These are phyloP conservation scores for Cosmia pyralina DNA, from an alignment of 2,888 invertebrate species.

Conservation along the genomic window DNA sequence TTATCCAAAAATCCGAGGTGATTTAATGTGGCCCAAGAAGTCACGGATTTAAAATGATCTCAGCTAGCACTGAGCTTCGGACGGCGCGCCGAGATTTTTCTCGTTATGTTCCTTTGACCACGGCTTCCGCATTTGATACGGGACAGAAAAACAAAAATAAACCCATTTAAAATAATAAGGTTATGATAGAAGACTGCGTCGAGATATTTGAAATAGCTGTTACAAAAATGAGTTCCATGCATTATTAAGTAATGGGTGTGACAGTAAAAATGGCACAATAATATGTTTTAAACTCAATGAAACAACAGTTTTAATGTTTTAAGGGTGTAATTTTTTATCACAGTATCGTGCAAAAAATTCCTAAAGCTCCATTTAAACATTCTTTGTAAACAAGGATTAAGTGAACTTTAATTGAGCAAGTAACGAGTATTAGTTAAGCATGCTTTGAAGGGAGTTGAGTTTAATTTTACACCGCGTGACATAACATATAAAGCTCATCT, in stretches of 20 bases:
- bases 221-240: background rate
- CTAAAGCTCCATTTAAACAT: background rate
- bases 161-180: constrained; percentile 20
- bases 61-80: constrained; percentile 57
- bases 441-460: background rate
- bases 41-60: constrained; percentile 72
- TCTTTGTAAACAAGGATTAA: background rate
- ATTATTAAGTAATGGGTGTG: background rate
- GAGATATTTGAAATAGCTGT: background rate
- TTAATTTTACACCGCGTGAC: background rate
- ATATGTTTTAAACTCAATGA: background rate
- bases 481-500: background rate
- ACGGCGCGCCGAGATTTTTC: constrained; percentile 68
- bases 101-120: constrained; percentile 66
- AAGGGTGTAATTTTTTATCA: background rate
- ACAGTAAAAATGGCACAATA: background rate
- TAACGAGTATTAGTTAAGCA: background rate
- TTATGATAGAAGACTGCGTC: background rate
- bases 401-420: background rate
- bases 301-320: background rate
- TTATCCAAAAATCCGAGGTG: constrained; percentile 80
- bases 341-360: too few species aligned
- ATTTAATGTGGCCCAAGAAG: constrained; percentile 76
- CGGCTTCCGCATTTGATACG: constrained; percentile 65
- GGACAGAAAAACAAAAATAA: constrained; percentile 23